phyloP scores from a whole-genome alignment of 2,797 vertebrate species.

The Molothrus ater region DNA sequence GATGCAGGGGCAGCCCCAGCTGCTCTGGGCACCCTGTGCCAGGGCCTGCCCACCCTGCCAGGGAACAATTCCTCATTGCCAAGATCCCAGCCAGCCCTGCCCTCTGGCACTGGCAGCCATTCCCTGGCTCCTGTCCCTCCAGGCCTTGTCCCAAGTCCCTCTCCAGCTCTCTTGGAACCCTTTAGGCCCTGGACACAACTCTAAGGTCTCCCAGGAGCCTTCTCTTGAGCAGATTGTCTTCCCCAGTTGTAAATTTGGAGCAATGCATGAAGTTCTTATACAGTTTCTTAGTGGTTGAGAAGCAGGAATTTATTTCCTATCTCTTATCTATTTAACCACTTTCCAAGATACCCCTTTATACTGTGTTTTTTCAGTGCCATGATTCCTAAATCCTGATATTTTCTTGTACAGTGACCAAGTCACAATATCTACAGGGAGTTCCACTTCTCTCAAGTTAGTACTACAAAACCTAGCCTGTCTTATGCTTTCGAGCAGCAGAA shows the following conservation, averaged over 20 bases:
- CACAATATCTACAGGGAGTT: not conserved
- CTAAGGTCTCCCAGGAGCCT: not conserved
- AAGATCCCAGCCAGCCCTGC: rapidly evolving
- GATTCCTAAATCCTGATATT: not conserved
- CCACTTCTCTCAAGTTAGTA: not conserved
- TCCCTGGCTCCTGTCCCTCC: rapidly evolving
- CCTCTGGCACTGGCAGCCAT: not conserved
- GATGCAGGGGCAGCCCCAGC: not conserved
- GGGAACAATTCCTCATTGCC: not conserved
- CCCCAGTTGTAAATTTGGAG: not conserved
- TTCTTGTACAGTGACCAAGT: not conserved
- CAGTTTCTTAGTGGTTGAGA: not conserved
- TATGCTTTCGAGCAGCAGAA: not conserved
- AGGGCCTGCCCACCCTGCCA: not conserved
- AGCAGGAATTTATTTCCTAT: not conserved
- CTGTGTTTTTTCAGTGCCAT: not conserved
- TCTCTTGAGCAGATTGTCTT: not conserved
- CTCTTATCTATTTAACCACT: not conserved
- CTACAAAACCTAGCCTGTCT: not conserved
- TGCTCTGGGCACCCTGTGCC: not conserved
- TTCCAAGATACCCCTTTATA: not conserved
- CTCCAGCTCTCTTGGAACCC: not conserved
- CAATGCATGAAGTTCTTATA: not conserved
- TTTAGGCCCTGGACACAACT: not conserved
- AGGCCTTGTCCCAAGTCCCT: rapidly evolving